Conservation (phyloP, 2,888 invertebrate genomes). For the Drosophila subsilvestris region DNA sequence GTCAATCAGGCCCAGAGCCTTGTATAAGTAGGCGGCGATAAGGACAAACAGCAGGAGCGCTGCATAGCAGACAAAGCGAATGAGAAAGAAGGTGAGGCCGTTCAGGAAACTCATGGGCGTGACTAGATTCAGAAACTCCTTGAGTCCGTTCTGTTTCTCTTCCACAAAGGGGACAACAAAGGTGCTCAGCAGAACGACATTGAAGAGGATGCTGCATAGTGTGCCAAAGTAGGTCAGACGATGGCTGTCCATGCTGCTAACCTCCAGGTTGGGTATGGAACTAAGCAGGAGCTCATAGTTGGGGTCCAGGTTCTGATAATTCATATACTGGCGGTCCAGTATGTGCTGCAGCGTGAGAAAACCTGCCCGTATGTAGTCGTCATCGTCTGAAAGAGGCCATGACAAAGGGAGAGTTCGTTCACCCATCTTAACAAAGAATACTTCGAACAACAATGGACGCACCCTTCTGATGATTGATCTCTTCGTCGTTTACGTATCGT, state of each 20-base stretch:
- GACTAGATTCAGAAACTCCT: slow-evolving; percentile 83
- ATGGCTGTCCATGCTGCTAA: slow-evolving; percentile 59
- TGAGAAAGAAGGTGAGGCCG: slow-evolving; percentile 81
- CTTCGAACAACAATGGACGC: not conserved
- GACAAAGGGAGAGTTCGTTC: slow-evolving; percentile 22
- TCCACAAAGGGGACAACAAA: slow-evolving; percentile 86
- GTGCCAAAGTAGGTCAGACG: slow-evolving; percentile 73
- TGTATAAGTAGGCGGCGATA: slow-evolving; percentile 61
- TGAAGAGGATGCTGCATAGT: slow-evolving; percentile 76
- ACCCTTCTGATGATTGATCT: slow-evolving; percentile 78
- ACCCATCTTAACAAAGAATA: not conserved
- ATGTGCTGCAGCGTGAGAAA: slow-evolving; percentile 87
- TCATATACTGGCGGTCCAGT: slow-evolving; percentile 86
- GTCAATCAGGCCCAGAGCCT: slow-evolving; percentile 67
- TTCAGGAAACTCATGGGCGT: slow-evolving; percentile 82
- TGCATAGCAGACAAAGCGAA: slow-evolving; percentile 75
- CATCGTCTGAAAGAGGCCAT: slow-evolving; percentile 77
- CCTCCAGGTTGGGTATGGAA: slow-evolving; percentile 71
- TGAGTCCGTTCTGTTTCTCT: slow-evolving; percentile 87
- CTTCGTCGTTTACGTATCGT: slow-evolving; percentile 80
- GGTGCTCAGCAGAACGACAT: slow-evolving; percentile 77
- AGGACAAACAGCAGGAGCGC: slow-evolving; percentile 62
- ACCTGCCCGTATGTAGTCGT: slow-evolving; percentile 84
- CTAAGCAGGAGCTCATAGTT: slow-evolving; percentile 65
- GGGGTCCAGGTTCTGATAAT: slow-evolving; percentile 56